These are phyloP conservation scores for Tursiops truncatus DNA, from an alignment of 2,113 vertebrate species.

Conservation along the genomic window DNA sequence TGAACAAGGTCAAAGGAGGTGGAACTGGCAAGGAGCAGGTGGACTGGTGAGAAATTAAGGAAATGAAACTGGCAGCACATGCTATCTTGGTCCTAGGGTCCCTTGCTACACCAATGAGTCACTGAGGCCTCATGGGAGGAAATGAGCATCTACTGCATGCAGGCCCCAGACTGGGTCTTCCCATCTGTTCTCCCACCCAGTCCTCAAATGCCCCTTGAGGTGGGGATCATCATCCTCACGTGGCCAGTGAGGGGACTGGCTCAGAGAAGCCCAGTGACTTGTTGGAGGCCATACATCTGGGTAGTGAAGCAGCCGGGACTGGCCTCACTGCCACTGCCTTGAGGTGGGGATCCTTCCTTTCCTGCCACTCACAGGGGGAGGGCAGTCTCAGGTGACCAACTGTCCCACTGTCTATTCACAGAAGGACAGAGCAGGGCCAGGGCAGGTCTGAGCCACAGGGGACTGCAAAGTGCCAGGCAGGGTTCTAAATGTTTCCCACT, in stretches of 20 bases:
- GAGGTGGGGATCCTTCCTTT: background rate
- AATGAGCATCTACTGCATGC: background rate
- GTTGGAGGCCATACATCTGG: background rate
- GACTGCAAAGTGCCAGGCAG: background rate
- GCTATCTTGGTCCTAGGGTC: background rate
- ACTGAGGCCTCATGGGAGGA: background rate
- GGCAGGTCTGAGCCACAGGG: background rate
- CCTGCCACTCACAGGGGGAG: background rate
- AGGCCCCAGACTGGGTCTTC: background rate
- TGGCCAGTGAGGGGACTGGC: background rate
- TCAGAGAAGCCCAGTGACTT: background rate
- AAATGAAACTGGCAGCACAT: conserved; percentile 7
- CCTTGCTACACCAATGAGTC: conserved; percentile 3
- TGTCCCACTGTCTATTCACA: background rate
- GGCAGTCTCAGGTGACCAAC: background rate
- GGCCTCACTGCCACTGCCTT: background rate
- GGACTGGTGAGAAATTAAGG: conserved; percentile 19
- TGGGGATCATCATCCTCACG: background rate
- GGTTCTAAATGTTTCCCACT: background rate
- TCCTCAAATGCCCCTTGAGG: background rate
- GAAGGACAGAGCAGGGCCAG: background rate
- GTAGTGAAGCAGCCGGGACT: background rate
- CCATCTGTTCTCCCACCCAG: background rate
- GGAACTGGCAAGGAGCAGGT: background rate
- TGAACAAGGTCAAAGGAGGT: conserved; percentile 5